Conservation (phyloP, 1,140 invertebrate genomes). For the Procambarus clarkii region DNA sequence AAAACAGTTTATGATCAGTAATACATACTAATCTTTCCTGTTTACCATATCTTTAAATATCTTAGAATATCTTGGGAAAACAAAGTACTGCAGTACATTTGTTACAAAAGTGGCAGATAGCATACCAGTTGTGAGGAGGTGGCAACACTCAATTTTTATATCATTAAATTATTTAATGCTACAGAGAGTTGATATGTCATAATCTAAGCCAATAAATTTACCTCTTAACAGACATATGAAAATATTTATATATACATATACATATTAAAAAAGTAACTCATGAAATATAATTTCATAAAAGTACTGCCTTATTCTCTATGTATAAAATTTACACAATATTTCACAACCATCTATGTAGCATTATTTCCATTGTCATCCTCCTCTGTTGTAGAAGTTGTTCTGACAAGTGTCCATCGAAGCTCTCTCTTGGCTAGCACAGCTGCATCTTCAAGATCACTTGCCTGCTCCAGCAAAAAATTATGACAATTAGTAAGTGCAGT, state of each 20-base stretch:
- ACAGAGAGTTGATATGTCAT: not conserved
- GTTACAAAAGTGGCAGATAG: too few species aligned
- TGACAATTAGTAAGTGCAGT: not conserved
- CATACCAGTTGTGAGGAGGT: too few species aligned
- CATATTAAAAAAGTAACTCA: not conserved
- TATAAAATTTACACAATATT: not conserved
- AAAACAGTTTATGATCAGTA: too few species aligned
- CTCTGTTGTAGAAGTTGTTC: constrained; percentile 46
- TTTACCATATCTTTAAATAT: too few species aligned
- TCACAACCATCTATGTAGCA: constrained; percentile 13
- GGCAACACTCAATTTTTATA: too few species aligned
- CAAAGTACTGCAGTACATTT: too few species aligned
- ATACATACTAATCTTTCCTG: too few species aligned
- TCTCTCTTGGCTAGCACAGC: constrained; percentile 28
- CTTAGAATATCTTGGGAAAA: too few species aligned
- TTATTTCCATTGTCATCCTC: constrained; percentile 53
- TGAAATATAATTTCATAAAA: not conserved
- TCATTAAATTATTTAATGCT: not conserved
- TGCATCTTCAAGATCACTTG: constrained; percentile 46
- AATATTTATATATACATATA: not conserved
- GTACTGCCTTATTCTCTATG: not conserved
- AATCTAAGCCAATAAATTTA: too few species aligned
- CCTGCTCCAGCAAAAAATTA: not conserved
- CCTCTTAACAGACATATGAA: not conserved
- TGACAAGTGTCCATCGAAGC: constrained; percentile 40